A percentile compares a stretch with the other conserved stretches of the same genome.
phyloP scores from a whole-genome alignment of 1,140 invertebrate species.

The Musca vetustissima region DNA sequence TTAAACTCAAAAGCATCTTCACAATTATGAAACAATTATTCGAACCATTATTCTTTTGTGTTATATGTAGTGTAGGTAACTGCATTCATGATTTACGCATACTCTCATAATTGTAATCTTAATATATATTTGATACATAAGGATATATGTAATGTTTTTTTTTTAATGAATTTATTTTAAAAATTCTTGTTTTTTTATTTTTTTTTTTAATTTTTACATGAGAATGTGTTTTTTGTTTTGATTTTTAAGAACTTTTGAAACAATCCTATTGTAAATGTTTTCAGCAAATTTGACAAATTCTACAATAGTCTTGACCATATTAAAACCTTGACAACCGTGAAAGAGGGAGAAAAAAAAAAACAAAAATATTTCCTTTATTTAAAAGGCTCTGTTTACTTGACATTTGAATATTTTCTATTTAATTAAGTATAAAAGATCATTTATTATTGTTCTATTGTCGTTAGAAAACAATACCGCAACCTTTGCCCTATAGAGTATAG shows the following conservation, averaged over 20 bases:
- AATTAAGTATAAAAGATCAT: not conserved
- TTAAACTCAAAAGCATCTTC: too few species aligned
- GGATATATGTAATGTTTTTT: not conserved
- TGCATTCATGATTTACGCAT: too few species aligned
- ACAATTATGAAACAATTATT: too few species aligned
- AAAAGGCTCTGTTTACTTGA: not conserved
- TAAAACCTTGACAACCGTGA: too few species aligned
- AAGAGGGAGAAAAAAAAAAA: too few species aligned
- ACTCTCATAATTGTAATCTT: too few species aligned
- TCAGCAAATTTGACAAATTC: not conserved
- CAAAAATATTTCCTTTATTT: not conserved
- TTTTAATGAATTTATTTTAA: slow-evolving; percentile 18
- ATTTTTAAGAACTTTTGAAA: not conserved
- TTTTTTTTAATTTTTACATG: slow-evolving; percentile 6
- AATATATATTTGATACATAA: not conserved
- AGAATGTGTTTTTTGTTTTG: slow-evolving; percentile 22
- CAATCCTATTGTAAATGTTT: not conserved
- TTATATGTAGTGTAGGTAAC: too few species aligned
- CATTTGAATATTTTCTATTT: not conserved
- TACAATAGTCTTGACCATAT: not conserved
- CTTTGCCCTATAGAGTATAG: too few species aligned
- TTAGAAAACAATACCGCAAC: too few species aligned
- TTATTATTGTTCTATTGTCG: too few species aligned
- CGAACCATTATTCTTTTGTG: too few species aligned
- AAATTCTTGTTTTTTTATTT: slow-evolving; percentile 4